Conservation (phyloP, 1,140 invertebrate genomes). For the Pristionchus pacificus region DNA sequence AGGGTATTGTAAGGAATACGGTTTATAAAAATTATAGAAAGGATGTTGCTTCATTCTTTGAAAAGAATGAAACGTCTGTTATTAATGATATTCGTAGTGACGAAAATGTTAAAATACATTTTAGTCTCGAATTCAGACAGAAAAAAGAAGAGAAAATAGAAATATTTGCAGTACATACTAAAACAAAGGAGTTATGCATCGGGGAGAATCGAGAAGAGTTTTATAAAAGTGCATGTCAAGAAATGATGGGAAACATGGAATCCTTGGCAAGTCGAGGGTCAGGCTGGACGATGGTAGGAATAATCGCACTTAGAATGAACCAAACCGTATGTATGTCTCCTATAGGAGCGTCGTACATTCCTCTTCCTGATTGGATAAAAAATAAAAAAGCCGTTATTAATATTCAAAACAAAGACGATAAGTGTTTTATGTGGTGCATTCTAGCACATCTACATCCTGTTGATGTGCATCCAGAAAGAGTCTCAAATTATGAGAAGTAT, state of each 20-base stretch:
- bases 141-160: background rate
- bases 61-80: conserved; percentile 22
- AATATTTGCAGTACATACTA: conserved; percentile 12
- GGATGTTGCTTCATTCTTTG: conserved; percentile 1
- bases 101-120: conserved; percentile 39
- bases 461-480: conserved; percentile 32
- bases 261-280: conserved; percentile 18
- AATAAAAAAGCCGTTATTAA: conserved; percentile 41
- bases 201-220: conserved; percentile 35
- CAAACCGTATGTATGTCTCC: no score
- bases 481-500: conserved; percentile 36
- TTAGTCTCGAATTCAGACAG: conserved; percentile 28
- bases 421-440: conserved; percentile 38
- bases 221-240: conserved; percentile 33
- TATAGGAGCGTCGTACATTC: no score
- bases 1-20: conserved; percentile 17
- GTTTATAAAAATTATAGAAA: conserved; percentile 2
- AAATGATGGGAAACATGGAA: conserved; percentile 22
- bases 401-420: conserved; percentile 38
- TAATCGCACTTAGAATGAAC: no score
- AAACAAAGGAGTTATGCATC: no score
- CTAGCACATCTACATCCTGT: conserved; percentile 35
- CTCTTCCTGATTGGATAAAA: conserved; percentile 27
- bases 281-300: no score
- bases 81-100: conserved; percentile 37